Conservation (phyloP, 1,140 invertebrate species). For the Drosophila persimilis region DNA sequence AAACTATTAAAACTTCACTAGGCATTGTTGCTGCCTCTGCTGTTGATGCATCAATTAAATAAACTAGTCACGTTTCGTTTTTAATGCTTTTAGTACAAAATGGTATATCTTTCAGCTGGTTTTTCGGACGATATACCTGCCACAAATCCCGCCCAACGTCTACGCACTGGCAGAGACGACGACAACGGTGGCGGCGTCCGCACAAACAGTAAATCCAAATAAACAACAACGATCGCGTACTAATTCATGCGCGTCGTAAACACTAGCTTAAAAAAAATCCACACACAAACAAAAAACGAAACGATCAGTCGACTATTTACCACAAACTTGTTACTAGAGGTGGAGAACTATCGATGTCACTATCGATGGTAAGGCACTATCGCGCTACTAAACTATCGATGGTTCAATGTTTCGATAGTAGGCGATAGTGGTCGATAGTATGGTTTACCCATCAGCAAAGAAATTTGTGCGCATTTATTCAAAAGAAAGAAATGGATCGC, state of each 20-base stretch:
- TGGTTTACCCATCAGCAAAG: no score
- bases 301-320: not conserved
- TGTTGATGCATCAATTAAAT: conserved; percentile 65
- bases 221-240: conserved; percentile 4
- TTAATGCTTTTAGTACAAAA: conserved; percentile 49
- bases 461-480: no score
- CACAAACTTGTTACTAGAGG: conserved; percentile 5
- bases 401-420: no score
- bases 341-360: no score
- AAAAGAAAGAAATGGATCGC: no score
- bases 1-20: conserved; percentile 61
- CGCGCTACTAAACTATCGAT: no score
- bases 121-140: no score
- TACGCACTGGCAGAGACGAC: no score
- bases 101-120: not conserved
- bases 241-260: conserved; percentile 8
- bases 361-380: no score
- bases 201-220: conserved; percentile 4
- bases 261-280: conserved; percentile 1
- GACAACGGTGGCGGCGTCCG: not conserved
- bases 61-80: conserved; percentile 71
- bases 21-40: conserved; percentile 47
- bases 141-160: no score
- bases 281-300: conserved; percentile 6
- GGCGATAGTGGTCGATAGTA: no score